A percentile compares a stretch with the other conserved stretches of the same genome.
Evolutionary conservation across 2,113 vertebrate genomes (phyloP).

Genomic region (Lophius piscatorius): DNA sequence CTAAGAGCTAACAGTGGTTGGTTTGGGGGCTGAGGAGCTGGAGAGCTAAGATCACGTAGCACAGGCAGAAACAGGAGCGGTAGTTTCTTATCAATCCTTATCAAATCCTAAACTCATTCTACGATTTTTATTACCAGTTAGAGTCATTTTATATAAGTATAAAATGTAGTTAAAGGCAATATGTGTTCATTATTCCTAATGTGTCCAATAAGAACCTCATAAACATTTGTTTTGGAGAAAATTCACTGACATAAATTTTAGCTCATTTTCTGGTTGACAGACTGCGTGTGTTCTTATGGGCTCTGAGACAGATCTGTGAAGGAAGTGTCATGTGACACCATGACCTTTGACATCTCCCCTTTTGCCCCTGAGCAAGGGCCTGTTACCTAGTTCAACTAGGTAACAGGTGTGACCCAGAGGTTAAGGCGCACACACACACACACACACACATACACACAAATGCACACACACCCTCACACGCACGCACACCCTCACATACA

Average conservation of each 20-base stretch:
- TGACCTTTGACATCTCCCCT: conserved; percentile 47
- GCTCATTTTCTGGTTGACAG: conserved; percentile 20
- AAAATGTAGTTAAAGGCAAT: too few relatives aligned
- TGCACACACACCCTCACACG: not conserved
- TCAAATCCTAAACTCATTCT: too few relatives aligned
- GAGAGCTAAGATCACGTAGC: too few relatives aligned
- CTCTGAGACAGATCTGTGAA: conserved; percentile 35
- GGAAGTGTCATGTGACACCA: conserved; percentile 61
- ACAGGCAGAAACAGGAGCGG: too few relatives aligned
- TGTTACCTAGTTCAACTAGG: too few relatives aligned
- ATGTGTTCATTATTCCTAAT: too few relatives aligned
- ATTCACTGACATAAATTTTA: conserved; percentile 21
- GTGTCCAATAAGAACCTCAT: not conserved
- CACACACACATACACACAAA: not conserved
- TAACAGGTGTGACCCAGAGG: conserved; percentile 76
- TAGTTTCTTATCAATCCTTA: too few relatives aligned
- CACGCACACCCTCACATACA: not conserved
- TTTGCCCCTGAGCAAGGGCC: conserved; percentile 24
- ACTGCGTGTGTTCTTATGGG: conserved; percentile 4
- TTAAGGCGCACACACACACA: conserved; percentile 24
- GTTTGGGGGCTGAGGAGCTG: too few relatives aligned
- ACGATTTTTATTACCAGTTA: too few relatives aligned
- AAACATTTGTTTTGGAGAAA: not conserved
- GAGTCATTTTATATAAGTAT: too few relatives aligned
- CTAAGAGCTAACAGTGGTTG: too few relatives aligned